Conservation (phyloP, 2,888 invertebrate species). For the Thyatira batis region DNA sequence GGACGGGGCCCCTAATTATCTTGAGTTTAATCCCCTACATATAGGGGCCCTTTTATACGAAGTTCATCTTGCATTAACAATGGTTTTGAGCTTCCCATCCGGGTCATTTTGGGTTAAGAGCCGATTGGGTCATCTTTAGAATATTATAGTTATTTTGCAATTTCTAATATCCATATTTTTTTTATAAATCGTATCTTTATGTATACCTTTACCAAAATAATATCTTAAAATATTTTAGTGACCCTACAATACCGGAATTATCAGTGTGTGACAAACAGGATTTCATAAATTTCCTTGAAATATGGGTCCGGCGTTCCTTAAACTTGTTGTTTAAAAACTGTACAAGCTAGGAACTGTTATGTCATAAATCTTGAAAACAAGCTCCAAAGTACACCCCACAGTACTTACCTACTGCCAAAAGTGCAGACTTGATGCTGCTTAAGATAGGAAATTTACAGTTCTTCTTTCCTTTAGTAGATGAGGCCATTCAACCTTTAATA, state of each 20-base stretch:
- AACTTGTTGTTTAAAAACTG: neutral
- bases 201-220: too few relatives aligned
- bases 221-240: too few relatives aligned
- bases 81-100: too few relatives aligned
- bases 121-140: neutral
- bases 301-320: neutral
- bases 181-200: too few relatives aligned
- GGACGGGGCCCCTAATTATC: constrained; percentile 10
- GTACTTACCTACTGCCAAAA: neutral
- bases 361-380: neutral
- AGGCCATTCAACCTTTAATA: neutral
- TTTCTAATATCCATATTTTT: too few relatives aligned
- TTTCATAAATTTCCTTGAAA: neutral
- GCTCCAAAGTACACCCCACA: neutral
- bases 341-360: neutral
- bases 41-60: neutral
- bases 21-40: neutral
- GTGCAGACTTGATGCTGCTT: neutral
- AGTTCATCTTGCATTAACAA: neutral
- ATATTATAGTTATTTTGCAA: too few relatives aligned
- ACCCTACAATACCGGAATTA: too few relatives aligned
- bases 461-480: neutral
- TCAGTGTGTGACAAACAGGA: neutral
- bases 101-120: too few relatives aligned
- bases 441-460: neutral